Conservation (phyloP, 2,888 invertebrate species). For the Spodoptera exigua region DNA sequence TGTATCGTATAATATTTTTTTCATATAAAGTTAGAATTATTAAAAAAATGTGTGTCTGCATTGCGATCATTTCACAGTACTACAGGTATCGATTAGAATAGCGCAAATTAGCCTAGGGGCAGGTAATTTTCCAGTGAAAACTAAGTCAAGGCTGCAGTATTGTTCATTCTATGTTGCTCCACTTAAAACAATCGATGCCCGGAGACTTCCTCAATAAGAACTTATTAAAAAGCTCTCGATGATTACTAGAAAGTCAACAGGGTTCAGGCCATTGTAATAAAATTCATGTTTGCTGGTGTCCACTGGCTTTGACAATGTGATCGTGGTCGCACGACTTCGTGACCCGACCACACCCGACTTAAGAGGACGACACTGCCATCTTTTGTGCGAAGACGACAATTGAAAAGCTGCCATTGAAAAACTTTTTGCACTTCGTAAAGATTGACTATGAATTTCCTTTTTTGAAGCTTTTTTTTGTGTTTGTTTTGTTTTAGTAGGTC, state of each 20-base stretch:
- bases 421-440: slow-evolving; percentile 18
- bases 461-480: not conserved
- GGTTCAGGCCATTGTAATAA: slow-evolving; percentile 62
- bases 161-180: slow-evolving; percentile 11
- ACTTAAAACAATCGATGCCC: slow-evolving; percentile 31
- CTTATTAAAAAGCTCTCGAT: slow-evolving; percentile 49
- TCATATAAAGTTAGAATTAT: too few species aligned
- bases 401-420: slow-evolving; percentile 43
- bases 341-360: slow-evolving; percentile 64
- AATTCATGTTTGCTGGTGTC: slow-evolving; percentile 64
- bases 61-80: slow-evolving; percentile 37
- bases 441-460: slow-evolving; percentile 3
- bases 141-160: slow-evolving; percentile 7
- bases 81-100: slow-evolving; percentile 37
- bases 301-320: slow-evolving; percentile 58
- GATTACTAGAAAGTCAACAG: slow-evolving; percentile 58
- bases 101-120: slow-evolving; percentile 19
- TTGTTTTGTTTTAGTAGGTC: slow-evolving; percentile 9
- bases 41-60: slow-evolving; percentile 3
- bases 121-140: slow-evolving; percentile 9
- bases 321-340: slow-evolving; percentile 73
- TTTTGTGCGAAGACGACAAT: slow-evolving; percentile 45
- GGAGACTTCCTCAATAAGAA: slow-evolving; percentile 25
- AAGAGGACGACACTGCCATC: slow-evolving; percentile 49
- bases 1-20: too few species aligned